Evolutionary conservation across 2,888 invertebrate species (phyloP), one percentile per base, ranked within the genome.

Genomic region (Morpho deidamia): DNA sequence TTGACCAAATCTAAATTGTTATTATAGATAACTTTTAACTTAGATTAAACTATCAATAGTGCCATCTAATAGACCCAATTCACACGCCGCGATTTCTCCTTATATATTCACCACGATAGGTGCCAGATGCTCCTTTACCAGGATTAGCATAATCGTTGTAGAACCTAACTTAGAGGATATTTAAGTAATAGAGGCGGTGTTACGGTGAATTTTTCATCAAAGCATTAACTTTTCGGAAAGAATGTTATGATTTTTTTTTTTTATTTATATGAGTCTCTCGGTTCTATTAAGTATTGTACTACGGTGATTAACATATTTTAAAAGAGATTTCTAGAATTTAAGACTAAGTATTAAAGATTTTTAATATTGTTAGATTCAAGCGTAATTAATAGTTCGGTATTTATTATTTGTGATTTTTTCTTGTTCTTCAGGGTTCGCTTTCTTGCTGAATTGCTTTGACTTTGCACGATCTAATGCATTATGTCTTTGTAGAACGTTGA

Each of bases 101-200:
- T 60, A 64, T 63, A 65, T 64, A 63, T 64, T 64, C 61, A 61
- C 55, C 46, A 53, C 59, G 56, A 56, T 60, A 59, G 61, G 61
- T 57, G 55, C 58, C 63, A 64, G 61, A 61, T 60, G 63, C 56
- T 53, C 38, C 55, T 59, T 60, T 55, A 14, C 60, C 51, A 53
- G 43, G 52, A 52, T 60, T 53, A 48, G 55, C 56, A 50, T 55
- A 52, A 56, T 40, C 38, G 54, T 43, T 46, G 52, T 46, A 50
- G 47, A 35, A 45, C 51, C 49, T 48, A 59, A 56, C 54, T 46
- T 47, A 10, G 49, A 47, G 23, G 52, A 49, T 44, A 52, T 56
- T 56, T 55, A 47, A 43, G 49, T 52, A 57, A 59, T 55, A 40
- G 23, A 32, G 38, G 42, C 39, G 14, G 32, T 43, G 43, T 55